Percentiles rank a stretch among this genome's conserved stretches.
These are phyloP conservation scores for Leucoraja erinaceus DNA, from an alignment of 2,113 vertebrate species.

Conservation along the genomic window DNA sequence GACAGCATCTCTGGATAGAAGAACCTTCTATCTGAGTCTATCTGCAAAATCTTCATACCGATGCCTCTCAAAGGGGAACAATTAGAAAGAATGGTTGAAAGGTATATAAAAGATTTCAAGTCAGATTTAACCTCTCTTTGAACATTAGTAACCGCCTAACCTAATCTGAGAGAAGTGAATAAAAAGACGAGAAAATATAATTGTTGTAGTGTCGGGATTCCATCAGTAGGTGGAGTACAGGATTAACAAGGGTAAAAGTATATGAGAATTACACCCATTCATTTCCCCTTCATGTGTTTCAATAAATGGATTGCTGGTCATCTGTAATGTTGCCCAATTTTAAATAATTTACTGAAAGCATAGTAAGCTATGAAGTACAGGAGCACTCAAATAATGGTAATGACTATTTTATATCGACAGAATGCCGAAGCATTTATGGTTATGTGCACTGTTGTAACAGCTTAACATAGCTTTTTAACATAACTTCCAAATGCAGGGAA, in stretches of 20 bases:
- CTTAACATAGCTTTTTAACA: background rate
- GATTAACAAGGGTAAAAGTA: background rate
- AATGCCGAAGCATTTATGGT: background rate
- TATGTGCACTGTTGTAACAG: background rate
- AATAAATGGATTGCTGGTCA: background rate
- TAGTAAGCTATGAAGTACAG: background rate
- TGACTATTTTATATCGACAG: background rate
- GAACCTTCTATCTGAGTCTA: no score
- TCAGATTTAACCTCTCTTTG: background rate
- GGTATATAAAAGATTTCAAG: background rate
- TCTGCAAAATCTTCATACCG: background rate
- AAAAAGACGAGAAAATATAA: background rate
- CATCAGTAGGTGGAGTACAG: conserved; percentile 11
- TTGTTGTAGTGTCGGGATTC: conserved; percentile 5
- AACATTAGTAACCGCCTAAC: background rate
- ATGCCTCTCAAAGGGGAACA: background rate
- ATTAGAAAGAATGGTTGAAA: background rate
- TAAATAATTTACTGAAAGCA: background rate
- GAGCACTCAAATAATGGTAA: background rate
- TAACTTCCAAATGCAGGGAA: background rate
- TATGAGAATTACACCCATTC: background rate
- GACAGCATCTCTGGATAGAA: no score
- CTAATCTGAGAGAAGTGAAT: background rate
- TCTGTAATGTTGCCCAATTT: background rate
- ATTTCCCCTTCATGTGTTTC: background rate